Evolutionary conservation across 2,888 invertebrate genomes (phyloP).

Genomic region (Lumbricus terrestris): DNA sequence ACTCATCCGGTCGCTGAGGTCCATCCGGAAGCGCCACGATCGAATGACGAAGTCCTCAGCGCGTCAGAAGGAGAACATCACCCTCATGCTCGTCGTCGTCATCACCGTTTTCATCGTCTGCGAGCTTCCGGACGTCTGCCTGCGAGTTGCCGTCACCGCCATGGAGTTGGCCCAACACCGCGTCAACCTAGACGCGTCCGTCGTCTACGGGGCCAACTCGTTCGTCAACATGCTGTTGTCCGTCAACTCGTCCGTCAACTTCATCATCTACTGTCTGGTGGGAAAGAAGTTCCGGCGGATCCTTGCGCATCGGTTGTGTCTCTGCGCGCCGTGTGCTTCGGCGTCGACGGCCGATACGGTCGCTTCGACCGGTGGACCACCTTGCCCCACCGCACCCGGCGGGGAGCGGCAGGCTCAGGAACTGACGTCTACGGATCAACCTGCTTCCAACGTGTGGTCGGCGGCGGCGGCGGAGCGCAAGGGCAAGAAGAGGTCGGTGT

Average conservation of each 20-base stretch:
- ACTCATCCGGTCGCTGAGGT: constrained; percentile 35
- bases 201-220: constrained; percentile 5
- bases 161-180: neutral
- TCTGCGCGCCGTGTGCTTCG: neutral
- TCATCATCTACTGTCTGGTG: constrained; percentile 13
- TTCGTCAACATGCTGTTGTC: constrained; percentile 13
- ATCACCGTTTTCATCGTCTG: constrained; percentile 34
- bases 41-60: neutral
- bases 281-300: constrained; percentile 11
- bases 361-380: neutral
- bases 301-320: neutral
- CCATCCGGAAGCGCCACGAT: neutral
- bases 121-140: constrained; percentile 32
- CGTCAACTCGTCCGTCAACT: constrained; percentile 8
- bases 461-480: neutral
- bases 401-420: neutral
- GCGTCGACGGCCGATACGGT: neutral
- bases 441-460: neutral
- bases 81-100: constrained; percentile 34
- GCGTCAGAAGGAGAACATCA: constrained; percentile 29
- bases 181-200: neutral
- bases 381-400: neutral
- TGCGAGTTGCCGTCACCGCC: constrained; percentile 26
- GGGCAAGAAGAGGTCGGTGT: neutral
- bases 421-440: neutral